phyloP scores from a whole-genome alignment of 2,797 vertebrate genomes.

The Thamnophis elegans region DNA sequence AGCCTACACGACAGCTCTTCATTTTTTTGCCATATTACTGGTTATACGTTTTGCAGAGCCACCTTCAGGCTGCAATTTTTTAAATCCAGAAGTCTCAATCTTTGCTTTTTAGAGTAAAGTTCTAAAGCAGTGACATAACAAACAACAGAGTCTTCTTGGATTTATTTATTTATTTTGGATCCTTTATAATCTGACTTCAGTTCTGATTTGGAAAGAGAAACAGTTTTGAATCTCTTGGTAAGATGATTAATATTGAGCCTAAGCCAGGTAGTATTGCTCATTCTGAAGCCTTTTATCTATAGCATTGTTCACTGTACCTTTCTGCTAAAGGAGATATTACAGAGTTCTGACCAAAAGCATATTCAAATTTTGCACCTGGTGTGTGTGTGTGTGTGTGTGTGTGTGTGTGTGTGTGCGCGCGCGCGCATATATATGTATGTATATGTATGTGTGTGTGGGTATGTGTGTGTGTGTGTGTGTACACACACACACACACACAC shows the following conservation, averaged over 20 bases:
- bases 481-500: no score
- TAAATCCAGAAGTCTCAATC: neutral
- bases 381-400: no score
- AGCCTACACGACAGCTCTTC: neutral
- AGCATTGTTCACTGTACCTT: neutral
- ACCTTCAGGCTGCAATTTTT: neutral
- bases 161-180: neutral
- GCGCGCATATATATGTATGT: no score
- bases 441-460: no score
- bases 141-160: neutral
- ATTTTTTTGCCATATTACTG: neutral
- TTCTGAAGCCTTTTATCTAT: neutral
- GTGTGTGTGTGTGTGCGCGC: no score
- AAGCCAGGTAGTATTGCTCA: neutral
- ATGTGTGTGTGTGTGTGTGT: no score
- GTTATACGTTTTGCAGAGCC: neutral
- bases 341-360: neutral
- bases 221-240: neutral
- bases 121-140: neutral
- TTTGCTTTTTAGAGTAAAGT: neutral
- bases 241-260: neutral
- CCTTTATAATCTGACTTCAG: neutral
- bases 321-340: neutral
- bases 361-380: neutral
- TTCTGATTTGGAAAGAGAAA: neutral